phyloP scores from a whole-genome alignment of 2,888 invertebrate species.

The Cerceris rybyensis region DNA sequence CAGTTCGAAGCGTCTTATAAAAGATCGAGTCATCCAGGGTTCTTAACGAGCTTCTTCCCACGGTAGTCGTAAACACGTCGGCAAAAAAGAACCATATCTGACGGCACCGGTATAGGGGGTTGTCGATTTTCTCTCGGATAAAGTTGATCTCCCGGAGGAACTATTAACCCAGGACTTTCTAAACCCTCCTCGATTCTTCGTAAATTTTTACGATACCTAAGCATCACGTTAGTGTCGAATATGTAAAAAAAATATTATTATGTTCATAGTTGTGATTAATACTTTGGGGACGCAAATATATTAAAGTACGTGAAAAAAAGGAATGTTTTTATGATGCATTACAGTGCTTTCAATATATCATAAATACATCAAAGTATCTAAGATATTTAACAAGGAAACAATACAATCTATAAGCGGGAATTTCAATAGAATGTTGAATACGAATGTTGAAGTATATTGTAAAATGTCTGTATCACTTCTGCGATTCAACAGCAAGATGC shows the following conservation, averaged over 20 bases:
- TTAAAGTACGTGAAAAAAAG: too few species aligned
- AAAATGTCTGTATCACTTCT: too few species aligned
- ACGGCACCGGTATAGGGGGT: conserved; percentile 87
- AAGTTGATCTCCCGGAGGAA: conserved; percentile 87
- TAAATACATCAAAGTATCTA: too few species aligned
- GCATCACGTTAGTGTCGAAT: too few species aligned
- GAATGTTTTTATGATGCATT: too few species aligned
- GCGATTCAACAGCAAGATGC: too few species aligned
- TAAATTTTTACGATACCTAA: conserved; percentile 92
- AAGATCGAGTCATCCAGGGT: conserved; percentile 81
- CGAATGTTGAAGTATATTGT: too few species aligned
- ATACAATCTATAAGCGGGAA: too few species aligned
- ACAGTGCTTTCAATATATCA: too few species aligned
- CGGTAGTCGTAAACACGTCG: conserved; percentile 97
- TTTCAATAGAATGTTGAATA: too few species aligned
- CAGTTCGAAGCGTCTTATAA: conserved; percentile 70
- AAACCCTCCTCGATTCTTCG: conserved; percentile 91
- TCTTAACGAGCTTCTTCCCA: conserved; percentile 85
- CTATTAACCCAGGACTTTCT: conserved; percentile 87
- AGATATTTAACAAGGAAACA: too few species aligned
- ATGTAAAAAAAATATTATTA: neutral
- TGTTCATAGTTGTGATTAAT: neutral
- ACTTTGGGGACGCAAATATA: too few species aligned
- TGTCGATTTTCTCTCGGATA: conserved; percentile 84
- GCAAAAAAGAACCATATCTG: conserved; percentile 96